Base-by-base conservation (phyloP, 53 echinoderm and acorn worm species). In the Actinopyga echinites region DNA sequence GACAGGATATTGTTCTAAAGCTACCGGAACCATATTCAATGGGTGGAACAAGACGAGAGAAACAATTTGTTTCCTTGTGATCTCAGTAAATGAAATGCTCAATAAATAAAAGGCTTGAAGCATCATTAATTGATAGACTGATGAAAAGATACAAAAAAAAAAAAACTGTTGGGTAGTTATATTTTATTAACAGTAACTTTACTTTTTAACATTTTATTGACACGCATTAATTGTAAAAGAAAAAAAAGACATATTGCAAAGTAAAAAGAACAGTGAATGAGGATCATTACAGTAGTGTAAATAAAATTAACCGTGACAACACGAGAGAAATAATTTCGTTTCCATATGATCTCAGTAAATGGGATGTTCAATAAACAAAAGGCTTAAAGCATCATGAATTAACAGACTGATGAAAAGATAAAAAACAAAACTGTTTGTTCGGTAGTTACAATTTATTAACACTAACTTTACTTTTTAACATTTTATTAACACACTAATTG, bases 331-430 rank as follows among this genome's bases (percentile, higher is more conserved):
- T 25, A 63, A 63, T 63, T 63, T 63, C n/a, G 23, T 63, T 63
- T 63, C 64, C 26, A 63, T 63, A 25, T 63, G 64, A 63, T 63
- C 64, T 63, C 64, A 63, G 64, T 63, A 63, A 63, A 63, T 63
- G 64, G 23, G 64, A 63, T 63, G 26, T 63, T 63, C 64, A 63
- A 63, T 63, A 25, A 63, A 63, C 23, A 63, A 63, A 63, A 63
- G 64, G 64, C 64, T 63, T 57, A 63, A 63, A 63, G 19, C 64
- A 63, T 8, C 64, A 63, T 23, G 9, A 63, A 23, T 63, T 63
- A 63, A 63, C 64, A 63, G 23, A 63, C 64, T 63, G 64, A 63
- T 63, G 64, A 63, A 63, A 63, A 63, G 64, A 63, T 63, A 63
- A 37, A 37, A 63, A 63, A 63, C 9, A 63, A 63, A 63, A 63